Percentiles rank a stretch among this genome's conserved stretches.
phyloP scores from a whole-genome alignment of 2,797 vertebrate genomes.

The Fundulus diaphanus region DNA sequence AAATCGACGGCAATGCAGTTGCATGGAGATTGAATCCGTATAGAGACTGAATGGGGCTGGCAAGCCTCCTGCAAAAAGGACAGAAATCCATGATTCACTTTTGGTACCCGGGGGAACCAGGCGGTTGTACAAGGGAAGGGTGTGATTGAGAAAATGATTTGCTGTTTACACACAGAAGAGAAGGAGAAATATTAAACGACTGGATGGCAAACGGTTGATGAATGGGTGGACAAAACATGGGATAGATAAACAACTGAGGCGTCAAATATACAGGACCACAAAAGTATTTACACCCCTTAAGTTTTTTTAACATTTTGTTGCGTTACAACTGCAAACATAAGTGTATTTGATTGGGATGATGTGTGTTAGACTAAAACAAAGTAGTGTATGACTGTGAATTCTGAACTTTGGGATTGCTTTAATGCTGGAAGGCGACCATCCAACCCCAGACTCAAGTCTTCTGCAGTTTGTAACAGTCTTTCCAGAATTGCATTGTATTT shows the following conservation, averaged over 20 bases:
- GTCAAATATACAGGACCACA: not conserved
- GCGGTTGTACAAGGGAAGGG: slow-evolving; percentile 40
- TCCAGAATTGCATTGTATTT: not conserved
- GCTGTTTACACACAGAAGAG: slow-evolving; percentile 40
- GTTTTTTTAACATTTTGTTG: not conserved
- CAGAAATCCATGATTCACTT: slow-evolving; percentile 57
- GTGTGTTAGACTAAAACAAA: not conserved
- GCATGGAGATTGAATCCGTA: slow-evolving; percentile 67
- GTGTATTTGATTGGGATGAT: not conserved
- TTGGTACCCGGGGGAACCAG: slow-evolving; percentile 43
- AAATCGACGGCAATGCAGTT: slow-evolving; percentile 61
- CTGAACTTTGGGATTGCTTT: too few species aligned
- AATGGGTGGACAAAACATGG: slow-evolving; percentile 19
- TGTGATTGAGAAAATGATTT: slow-evolving; percentile 67
- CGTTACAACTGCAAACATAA: not conserved
- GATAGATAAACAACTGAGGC: slow-evolving; percentile 8
- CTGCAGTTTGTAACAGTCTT: too few species aligned
- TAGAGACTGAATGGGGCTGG: slow-evolving; percentile 57
- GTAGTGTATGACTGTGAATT: not conserved
- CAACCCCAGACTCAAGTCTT: too few species aligned
- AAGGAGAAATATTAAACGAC: slow-evolving; percentile 16
- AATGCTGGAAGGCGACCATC: too few species aligned
- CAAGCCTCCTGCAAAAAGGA: slow-evolving; percentile 38
- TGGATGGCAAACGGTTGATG: slow-evolving; percentile 9
- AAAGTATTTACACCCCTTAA: not conserved